Evolutionary conservation across 2,888 invertebrate species (phyloP).

Genomic region (Yponomeuta plumbellus): DNA sequence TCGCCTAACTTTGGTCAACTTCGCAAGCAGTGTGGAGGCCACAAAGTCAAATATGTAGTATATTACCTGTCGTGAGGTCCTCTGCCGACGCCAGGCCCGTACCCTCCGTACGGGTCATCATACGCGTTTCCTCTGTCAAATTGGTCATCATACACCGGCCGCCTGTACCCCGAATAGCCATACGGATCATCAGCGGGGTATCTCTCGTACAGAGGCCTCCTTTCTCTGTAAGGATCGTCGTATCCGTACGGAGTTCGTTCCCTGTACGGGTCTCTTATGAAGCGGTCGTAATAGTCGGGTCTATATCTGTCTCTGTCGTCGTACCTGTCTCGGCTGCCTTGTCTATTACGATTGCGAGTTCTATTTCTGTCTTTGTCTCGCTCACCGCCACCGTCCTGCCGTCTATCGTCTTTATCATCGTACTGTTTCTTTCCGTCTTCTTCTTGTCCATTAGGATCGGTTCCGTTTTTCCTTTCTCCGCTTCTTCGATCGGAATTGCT

Average conservation of each 20-base stretch:
- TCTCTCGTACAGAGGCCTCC: constrained; percentile 52
- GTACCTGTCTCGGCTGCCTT: constrained; percentile 37
- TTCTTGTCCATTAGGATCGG: constrained; percentile 41
- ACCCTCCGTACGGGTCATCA: constrained; percentile 54
- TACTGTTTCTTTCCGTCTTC: constrained; percentile 39
- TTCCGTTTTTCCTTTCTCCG: constrained; percentile 44
- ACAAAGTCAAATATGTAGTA: neutral
- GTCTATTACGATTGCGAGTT: constrained; percentile 31
- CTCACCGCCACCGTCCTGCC: constrained; percentile 29
- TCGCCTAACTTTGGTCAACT: too few species aligned
- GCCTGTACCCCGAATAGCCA: constrained; percentile 39
- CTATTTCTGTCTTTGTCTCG: constrained; percentile 34
- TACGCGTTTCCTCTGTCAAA: constrained; percentile 41
- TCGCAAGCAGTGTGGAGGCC: too few species aligned
- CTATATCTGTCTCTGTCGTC: constrained; percentile 61
- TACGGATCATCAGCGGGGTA: constrained; percentile 43
- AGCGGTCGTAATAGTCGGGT: constrained; percentile 64
- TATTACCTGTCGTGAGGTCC: constrained; percentile 70
- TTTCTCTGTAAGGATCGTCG: constrained; percentile 49
- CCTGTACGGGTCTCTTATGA: constrained; percentile 57
- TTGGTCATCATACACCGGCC: constrained; percentile 44
- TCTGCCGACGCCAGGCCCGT: constrained; percentile 47
- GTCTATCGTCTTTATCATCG: constrained; percentile 41
- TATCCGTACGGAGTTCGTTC: constrained; percentile 48
- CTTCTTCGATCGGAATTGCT: constrained; percentile 33